These are phyloP conservation scores for Pseudomugil gertrudae DNA, from an alignment of 2,797 vertebrate genomes.

Conservation along the genomic window DNA sequence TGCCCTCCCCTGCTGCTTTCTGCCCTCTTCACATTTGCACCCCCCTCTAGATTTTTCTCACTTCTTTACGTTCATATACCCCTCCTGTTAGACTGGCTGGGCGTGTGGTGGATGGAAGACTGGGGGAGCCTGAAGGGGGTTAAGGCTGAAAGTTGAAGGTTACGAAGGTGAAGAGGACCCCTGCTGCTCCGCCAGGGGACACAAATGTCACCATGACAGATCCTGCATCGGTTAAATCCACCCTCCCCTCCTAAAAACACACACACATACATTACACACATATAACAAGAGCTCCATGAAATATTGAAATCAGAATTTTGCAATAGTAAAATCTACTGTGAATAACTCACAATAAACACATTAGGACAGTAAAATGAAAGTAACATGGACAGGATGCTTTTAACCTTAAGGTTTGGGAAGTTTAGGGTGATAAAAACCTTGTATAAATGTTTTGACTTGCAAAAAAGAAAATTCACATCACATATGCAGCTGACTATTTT, in stretches of 20 bases:
- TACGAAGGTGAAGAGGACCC: constrained; percentile 82
- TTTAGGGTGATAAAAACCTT: constrained; percentile 10
- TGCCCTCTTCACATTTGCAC: constrained; percentile 35
- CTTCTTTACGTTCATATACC: constrained; percentile 28
- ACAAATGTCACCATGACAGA: constrained; percentile 86
- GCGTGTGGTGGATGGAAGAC: constrained; percentile 73
- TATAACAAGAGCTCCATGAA: constrained; percentile 24
- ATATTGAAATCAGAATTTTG: constrained; percentile 26
- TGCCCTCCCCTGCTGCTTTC: constrained; percentile 37
- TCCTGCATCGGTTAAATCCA: constrained; percentile 76
- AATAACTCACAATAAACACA: background rate
- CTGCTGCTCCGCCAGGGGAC: constrained; percentile 81
- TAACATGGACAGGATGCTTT: background rate
- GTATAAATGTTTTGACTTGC: constrained; percentile 18
- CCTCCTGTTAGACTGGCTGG: constrained; percentile 49
- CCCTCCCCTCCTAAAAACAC: constrained; percentile 33
- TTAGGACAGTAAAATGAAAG: constrained; percentile 13
- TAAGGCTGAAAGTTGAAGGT: constrained; percentile 87
- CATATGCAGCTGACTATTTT: constrained; percentile 26
- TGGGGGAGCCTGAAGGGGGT: constrained; percentile 77
- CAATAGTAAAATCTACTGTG: constrained; percentile 10
- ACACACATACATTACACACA: constrained; percentile 41
- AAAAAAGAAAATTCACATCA: constrained; percentile 38
- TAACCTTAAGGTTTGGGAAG: background rate
- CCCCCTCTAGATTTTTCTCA: constrained; percentile 29